Conservation (phyloP, 2,888 invertebrate genomes). For the Griposia aprilina region DNA sequence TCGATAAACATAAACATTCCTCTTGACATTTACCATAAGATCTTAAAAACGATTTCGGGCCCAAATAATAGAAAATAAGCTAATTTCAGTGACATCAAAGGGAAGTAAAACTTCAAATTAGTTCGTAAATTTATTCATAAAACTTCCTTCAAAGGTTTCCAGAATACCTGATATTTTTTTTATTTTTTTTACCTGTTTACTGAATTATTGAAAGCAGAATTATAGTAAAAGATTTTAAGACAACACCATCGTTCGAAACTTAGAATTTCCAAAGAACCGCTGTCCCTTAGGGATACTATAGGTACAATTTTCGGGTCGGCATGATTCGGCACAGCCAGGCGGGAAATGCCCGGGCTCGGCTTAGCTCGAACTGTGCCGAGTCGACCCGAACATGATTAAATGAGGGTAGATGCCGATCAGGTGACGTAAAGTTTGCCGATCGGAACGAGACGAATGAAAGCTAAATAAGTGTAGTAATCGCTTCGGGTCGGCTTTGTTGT, state of each 20-base stretch:
- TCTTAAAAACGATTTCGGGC: constrained; percentile 36
- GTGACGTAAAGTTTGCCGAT: too few relatives aligned
- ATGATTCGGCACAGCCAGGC: not conserved
- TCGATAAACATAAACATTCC: constrained; percentile 1
- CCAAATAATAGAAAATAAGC: constrained; percentile 66
- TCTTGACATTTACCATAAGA: not conserved
- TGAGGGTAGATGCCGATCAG: too few relatives aligned
- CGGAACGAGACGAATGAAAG: not conserved
- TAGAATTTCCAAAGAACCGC: not conserved
- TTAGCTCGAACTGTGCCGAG: not conserved
- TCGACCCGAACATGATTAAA: not conserved
- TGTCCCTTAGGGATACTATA: not conserved
- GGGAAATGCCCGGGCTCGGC: not conserved
- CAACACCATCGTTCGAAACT: not conserved
- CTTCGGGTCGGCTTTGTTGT: not conserved
- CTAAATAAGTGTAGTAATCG: not conserved
- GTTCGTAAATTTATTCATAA: constrained; percentile 75
- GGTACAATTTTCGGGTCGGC: not conserved
- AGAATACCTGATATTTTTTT: constrained; percentile 65
- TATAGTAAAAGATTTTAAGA: constrained; percentile 2
- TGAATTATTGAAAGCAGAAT: constrained; percentile 26
- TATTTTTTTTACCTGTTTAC: constrained; percentile 36
- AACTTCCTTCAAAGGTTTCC: constrained; percentile 72
- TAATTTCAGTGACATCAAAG: constrained; percentile 72
- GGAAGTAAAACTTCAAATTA: constrained; percentile 77